A percentile compares a stretch with the other conserved stretches of the same genome.
phyloP scores from a whole-genome alignment of 2,797 vertebrate species.

The Calcarius lapponicus region DNA sequence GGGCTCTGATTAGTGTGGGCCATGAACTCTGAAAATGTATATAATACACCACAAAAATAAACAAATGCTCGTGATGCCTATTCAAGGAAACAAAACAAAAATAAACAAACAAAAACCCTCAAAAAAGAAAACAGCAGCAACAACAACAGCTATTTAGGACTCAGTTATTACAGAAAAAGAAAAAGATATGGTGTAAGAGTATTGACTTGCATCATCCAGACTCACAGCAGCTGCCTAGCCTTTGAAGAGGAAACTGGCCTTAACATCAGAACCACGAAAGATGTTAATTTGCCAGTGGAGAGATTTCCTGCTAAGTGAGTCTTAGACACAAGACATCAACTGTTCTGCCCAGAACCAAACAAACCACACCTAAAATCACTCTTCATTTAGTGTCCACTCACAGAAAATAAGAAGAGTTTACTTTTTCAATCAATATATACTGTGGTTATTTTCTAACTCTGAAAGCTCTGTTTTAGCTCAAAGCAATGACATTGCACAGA shows the following conservation, averaged over 20 bases:
- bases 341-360: not conserved
- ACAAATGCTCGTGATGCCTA: not conserved
- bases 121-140: not conserved
- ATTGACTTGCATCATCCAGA: not conserved
- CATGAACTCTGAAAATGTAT: not conserved
- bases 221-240: not conserved
- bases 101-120: fast-evolving
- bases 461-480: not conserved
- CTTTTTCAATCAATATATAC: not conserved
- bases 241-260: not conserved
- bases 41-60: not conserved
- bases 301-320: not conserved
- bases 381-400: not conserved
- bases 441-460: not conserved
- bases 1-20: not conserved
- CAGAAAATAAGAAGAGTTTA: not conserved
- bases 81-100: not conserved
- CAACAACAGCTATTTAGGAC: not conserved
- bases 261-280: not conserved
- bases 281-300: not conserved
- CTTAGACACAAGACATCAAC: not conserved
- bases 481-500: not conserved
- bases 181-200: not conserved
- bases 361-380: not conserved
- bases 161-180: not conserved